Base-by-base conservation (phyloP, 2,797 vertebrate species). In the Chlorospingus semifuscus region DNA sequence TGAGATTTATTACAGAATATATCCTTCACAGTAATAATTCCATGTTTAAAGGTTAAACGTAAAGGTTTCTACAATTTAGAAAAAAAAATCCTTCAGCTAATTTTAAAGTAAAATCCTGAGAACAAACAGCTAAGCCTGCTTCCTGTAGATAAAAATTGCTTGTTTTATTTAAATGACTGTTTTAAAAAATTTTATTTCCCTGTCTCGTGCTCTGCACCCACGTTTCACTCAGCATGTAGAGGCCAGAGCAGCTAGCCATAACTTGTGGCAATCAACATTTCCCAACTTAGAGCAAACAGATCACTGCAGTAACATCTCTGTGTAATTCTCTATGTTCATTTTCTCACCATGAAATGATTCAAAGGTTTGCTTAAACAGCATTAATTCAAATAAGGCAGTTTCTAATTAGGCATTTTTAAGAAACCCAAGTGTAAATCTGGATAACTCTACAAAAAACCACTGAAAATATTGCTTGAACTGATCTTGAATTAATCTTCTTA, bases 191-290 rank as follows among this genome's bases (percentile, higher is more conserved):
- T 56, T 70, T 68, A 59, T 66, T 83, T 77, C 19, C 30, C 39
- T 16, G 8, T 47, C 34, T 60, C 5, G 0, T 71, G 42, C 22
- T 84, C 60, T 57, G 8, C 41, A 66, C n/a, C 29, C 36, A 8
- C 0, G 0, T 24, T 83, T 30, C 0, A 1, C 34, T 68, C 24
- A 27, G n/a, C 1, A 1, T n/a, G 46, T 6, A 74, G 68, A 65
- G 55, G 29, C 22, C 39, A 46, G 30, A 41, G 11, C 9, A 60
- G 16, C 15, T 70, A 59, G 74, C 22, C 37, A 12, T 13, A 70
- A 63, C 29, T 47, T 44, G 36, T 42, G 22, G 44, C 39, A 37
- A 42, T 21, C 57, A 75, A 34, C 15, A 53, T 18, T 74, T 80
- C 82, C 36, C 34, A 83, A 13, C 15, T 70, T 19, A n/a, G 26